Evolutionary conservation across 2,797 vertebrate genomes (phyloP).

Genomic region (Pseudomugil gertrudae): DNA sequence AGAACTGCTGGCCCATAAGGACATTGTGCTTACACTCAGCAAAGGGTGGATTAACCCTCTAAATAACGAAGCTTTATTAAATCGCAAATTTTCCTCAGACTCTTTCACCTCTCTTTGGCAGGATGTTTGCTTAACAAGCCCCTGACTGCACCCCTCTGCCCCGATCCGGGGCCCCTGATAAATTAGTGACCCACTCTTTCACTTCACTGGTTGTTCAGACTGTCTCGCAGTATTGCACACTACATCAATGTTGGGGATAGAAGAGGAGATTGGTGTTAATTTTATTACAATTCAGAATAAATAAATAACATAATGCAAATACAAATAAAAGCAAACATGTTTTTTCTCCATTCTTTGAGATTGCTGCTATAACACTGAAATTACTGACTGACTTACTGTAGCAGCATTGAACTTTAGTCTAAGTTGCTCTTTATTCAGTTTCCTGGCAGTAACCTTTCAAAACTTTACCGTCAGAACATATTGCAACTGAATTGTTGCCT

Average conservation of each 20-base stretch:
- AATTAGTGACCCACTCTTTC: conserved; percentile 43
- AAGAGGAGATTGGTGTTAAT: background rate
- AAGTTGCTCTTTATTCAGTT: background rate
- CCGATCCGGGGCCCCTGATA: conserved; percentile 61
- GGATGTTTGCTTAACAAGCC: conserved; percentile 63
- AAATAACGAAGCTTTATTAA: conserved; percentile 73
- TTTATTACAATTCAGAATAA: background rate
- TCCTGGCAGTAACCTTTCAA: conserved; percentile 2
- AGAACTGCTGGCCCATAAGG: conserved; percentile 53
- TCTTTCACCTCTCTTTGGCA: conserved; percentile 31
- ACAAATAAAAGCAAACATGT: background rate
- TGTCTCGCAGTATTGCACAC: conserved; percentile 44
- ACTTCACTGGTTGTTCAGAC: conserved; percentile 48
- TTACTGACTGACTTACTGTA: background rate
- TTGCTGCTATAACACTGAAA: background rate
- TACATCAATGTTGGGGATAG: conserved; percentile 14
- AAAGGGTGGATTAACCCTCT: conserved; percentile 60
- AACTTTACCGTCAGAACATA: background rate
- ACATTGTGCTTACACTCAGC: conserved; percentile 51
- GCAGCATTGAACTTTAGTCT: too few species aligned
- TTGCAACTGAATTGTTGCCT: conserved; percentile 11
- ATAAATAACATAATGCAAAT: background rate
- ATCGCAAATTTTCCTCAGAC: conserved; percentile 48
- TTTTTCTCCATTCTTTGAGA: conserved; percentile 10
- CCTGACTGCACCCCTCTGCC: conserved; percentile 48